These are phyloP conservation scores for Corbicula japonica DNA, from an alignment of 2,888 invertebrate genomes.

Conservation along the genomic window DNA sequence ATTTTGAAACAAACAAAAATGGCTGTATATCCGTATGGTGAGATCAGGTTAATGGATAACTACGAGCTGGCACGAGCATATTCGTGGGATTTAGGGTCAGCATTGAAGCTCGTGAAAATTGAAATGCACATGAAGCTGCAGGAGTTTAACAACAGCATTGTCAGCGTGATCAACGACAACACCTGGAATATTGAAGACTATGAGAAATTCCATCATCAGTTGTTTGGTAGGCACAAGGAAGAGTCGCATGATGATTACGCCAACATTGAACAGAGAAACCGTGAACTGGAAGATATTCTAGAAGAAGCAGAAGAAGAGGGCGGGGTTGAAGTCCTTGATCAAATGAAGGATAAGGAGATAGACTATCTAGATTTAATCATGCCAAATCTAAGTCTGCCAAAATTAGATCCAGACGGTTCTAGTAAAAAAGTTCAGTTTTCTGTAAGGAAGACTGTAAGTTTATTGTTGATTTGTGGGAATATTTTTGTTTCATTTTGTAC, in stretches of 20 bases:
- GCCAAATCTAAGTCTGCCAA: conserved; percentile 62
- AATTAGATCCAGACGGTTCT: conserved; percentile 57
- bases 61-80: conserved; percentile 59
- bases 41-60: conserved; percentile 57
- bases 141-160: conserved; percentile 49
- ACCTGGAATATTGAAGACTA: conserved; percentile 50
- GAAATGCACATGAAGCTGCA: conserved; percentile 63
- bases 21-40: conserved; percentile 57
- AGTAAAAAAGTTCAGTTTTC: conserved; percentile 67
- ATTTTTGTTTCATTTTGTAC: no score
- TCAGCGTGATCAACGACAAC: conserved; percentile 51
- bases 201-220: conserved; percentile 55
- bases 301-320: conserved; percentile 34
- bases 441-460: conserved; percentile 53
- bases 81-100: conserved; percentile 58
- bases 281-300: conserved; percentile 7
- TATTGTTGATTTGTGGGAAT: no score
- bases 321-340: conserved; percentile 51
- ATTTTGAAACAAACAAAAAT: no score
- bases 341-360: conserved; percentile 60
- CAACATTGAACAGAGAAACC: no score
- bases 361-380: conserved; percentile 57
- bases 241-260: no score
- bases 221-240: conserved; percentile 45
- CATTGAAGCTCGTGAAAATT: conserved; percentile 58